phyloP scores from a whole-genome alignment of 2,113 vertebrate genomes.

The Aptenodytes patagonicus region DNA sequence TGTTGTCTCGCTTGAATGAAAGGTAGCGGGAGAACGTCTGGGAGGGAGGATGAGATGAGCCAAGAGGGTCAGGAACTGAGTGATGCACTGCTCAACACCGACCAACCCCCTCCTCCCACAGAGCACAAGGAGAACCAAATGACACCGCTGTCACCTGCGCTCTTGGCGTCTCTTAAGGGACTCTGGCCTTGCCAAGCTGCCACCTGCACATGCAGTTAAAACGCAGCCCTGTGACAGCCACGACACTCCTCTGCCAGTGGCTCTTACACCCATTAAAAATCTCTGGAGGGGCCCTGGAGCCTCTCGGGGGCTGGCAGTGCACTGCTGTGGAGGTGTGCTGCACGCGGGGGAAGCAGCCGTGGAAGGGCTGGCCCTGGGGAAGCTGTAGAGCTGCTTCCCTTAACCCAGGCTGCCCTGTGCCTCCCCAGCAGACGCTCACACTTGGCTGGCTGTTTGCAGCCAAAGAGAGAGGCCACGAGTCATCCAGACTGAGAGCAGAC shows the following conservation, averaged over 20 bases:
- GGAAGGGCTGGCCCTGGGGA: neutral
- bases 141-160: neutral
- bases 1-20: slow-evolving; percentile 94
- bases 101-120: neutral
- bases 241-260: neutral
- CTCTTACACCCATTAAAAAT: neutral
- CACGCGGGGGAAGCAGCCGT: rapidly evolving
- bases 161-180: neutral
- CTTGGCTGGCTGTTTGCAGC: neutral
- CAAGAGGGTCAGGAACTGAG: neutral
- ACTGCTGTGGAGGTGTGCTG: neutral
- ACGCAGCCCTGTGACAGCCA: neutral
- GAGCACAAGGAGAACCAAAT: neutral
- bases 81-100: neutral
- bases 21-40: slow-evolving; percentile 96
- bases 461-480: neutral
- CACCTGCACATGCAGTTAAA: neutral
- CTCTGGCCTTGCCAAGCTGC: neutral
- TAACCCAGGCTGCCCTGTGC: neutral
- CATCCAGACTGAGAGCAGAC: slow-evolving; percentile 14
- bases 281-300: neutral
- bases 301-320: neutral
- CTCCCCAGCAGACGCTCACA: neutral
- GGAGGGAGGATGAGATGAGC: neutral
- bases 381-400: neutral